These are phyloP conservation scores for Nephrotoma flavescens DNA, from an alignment of 2,888 invertebrate genomes.

Conservation along the genomic window DNA sequence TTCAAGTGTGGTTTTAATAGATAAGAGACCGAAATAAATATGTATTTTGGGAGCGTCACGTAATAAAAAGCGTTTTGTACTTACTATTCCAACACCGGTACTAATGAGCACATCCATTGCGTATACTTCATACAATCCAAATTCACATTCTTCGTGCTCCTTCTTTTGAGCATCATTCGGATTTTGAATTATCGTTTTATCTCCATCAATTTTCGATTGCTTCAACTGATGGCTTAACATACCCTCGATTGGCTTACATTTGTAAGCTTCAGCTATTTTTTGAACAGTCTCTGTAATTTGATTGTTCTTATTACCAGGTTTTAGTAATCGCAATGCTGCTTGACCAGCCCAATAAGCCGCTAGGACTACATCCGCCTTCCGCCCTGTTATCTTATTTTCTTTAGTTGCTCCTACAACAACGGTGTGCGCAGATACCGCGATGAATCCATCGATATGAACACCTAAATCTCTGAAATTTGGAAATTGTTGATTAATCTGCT, in stretches of 20 bases:
- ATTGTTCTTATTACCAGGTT: slow-evolving; percentile 87
- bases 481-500: background rate
- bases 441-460: slow-evolving; percentile 96
- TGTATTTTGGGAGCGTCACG: background rate
- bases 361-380: slow-evolving; percentile 85
- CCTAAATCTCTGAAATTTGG: slow-evolving; percentile 67
- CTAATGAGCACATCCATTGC: slow-evolving; percentile 97
- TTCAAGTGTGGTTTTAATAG: background rate
- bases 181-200: slow-evolving; percentile 94
- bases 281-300: slow-evolving; percentile 83
- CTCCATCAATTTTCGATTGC: slow-evolving; percentile 93
- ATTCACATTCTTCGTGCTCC: slow-evolving; percentile 91
- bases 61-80: slow-evolving; percentile 18
- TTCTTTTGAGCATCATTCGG: slow-evolving; percentile 93
- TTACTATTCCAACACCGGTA: slow-evolving; percentile 83
- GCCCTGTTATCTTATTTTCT: slow-evolving; percentile 65
- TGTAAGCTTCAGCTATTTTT: slow-evolving; percentile 81
- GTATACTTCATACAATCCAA: slow-evolving; percentile 95
- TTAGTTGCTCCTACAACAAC: slow-evolving; percentile 68
- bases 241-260: slow-evolving; percentile 96
- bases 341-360: slow-evolving; percentile 94
- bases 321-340: slow-evolving; percentile 82
- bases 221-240: slow-evolving; percentile 92
- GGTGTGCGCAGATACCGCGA: slow-evolving; percentile 95
- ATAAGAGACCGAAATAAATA: background rate